Evolutionary conservation across 2,113 vertebrate species (phyloP).

Genomic region (Hystrix cristata): DNA sequence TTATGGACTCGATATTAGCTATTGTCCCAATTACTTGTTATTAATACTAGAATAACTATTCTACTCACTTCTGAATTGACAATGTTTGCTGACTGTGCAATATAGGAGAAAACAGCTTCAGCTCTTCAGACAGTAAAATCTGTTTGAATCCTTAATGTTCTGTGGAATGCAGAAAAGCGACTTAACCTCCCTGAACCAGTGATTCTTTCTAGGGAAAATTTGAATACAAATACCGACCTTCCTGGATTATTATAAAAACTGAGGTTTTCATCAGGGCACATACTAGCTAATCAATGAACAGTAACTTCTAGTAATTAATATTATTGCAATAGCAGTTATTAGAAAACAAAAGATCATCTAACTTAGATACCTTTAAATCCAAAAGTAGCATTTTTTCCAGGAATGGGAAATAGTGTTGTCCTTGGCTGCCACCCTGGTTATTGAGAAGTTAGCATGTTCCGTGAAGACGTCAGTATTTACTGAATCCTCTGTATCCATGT

Average conservation of each 20-base stretch:
- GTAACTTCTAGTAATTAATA: background rate
- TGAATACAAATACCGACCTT: background rate
- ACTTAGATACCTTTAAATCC: background rate
- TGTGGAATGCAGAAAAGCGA: background rate
- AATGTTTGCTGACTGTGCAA: background rate
- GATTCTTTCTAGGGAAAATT: background rate
- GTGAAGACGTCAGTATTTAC: background rate
- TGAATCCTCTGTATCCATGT: background rate
- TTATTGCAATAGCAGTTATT: background rate
- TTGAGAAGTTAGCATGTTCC: background rate
- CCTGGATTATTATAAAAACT: background rate
- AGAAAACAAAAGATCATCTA: background rate
- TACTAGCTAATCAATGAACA: background rate
- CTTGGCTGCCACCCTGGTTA: background rate
- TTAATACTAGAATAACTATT: constrained; percentile 15
- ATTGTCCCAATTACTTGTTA: background rate
- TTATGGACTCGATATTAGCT: background rate
- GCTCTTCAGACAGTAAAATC: background rate
- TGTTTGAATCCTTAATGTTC: background rate
- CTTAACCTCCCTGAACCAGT: background rate
- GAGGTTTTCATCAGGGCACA: background rate
- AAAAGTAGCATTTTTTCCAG: background rate
- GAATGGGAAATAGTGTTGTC: background rate
- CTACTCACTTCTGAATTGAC: constrained; percentile 49
- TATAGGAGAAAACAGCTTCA: background rate